Evolutionary conservation across 2,888 invertebrate genomes (phyloP).

Genomic region (Eupithecia inturbata): DNA sequence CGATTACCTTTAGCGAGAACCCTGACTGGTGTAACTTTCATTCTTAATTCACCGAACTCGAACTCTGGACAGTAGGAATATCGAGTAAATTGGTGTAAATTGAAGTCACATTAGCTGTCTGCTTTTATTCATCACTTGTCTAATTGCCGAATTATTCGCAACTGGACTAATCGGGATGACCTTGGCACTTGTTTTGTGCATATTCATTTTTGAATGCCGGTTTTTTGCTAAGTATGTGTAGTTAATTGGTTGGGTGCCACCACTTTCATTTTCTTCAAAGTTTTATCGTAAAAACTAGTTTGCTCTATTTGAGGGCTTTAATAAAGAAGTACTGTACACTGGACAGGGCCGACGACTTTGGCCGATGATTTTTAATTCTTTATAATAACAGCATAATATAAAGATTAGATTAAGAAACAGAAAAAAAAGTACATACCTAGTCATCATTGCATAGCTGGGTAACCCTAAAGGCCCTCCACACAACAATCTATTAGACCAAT

Average conservation of each 20-base stretch:
- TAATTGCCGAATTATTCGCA: conserved; percentile 45
- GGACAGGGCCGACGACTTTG: too few relatives aligned
- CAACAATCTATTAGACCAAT: neutral
- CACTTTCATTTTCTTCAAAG: neutral
- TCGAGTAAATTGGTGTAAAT: conserved; percentile 27
- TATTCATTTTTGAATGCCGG: neutral
- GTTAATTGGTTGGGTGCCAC: neutral
- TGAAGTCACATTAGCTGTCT: conserved; percentile 29
- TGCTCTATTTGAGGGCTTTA: too few relatives aligned
- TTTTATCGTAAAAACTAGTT: neutral
- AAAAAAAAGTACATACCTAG: neutral
- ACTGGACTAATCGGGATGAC: conserved; percentile 44
- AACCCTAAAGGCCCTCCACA: neutral
- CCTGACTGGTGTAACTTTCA: neutral
- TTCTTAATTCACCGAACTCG: neutral
- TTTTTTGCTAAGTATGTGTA: neutral
- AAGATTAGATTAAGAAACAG: neutral
- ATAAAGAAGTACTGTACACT: too few relatives aligned
- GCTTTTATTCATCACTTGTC: conserved; percentile 32
- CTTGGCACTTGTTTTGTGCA: conserved; percentile 38
- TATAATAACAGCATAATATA: too few relatives aligned
- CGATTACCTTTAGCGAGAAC: neutral
- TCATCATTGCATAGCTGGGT: neutral
- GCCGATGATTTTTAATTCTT: too few relatives aligned
- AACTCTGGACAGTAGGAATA: neutral